phyloP scores from a whole-genome alignment of 2,113 vertebrate species.

The Eublepharis macularius region DNA sequence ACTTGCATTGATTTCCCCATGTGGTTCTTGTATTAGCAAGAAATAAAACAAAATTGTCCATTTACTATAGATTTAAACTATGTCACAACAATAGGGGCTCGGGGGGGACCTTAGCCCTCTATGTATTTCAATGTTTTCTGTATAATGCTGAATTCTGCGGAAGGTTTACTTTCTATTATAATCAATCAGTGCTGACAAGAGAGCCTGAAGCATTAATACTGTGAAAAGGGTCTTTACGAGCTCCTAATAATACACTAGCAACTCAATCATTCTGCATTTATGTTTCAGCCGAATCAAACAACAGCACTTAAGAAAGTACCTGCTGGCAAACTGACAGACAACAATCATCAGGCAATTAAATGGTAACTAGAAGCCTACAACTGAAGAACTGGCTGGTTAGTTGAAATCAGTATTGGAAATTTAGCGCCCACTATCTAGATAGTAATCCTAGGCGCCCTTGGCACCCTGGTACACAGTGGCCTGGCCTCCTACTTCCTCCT shows the following conservation, averaged over 20 bases:
- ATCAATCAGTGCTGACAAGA: constrained; percentile 68
- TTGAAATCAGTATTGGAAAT: neutral
- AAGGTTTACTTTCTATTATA: constrained; percentile 63
- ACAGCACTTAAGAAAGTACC: constrained; percentile 72
- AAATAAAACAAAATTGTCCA: constrained; percentile 23
- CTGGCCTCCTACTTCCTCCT: neutral
- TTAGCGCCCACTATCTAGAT: neutral
- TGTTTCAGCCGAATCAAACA: constrained; percentile 67
- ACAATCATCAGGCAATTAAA: constrained; percentile 70
- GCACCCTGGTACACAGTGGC: neutral
- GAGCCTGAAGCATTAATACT: constrained; percentile 66
- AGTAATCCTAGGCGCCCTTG: neutral
- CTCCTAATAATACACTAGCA: constrained; percentile 69
- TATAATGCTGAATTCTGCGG: constrained; percentile 48
- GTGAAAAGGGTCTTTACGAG: constrained; percentile 53
- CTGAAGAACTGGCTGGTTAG: neutral
- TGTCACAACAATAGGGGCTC: constrained; percentile 34
- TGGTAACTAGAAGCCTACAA: constrained; percentile 41
- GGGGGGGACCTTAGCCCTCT: neutral
- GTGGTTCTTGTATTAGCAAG: constrained; percentile 37
- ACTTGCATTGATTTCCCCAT: constrained; percentile 27
- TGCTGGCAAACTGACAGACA: constrained; percentile 76
- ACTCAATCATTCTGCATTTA: constrained; percentile 70
- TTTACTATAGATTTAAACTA: constrained; percentile 13
- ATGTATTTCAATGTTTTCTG: constrained; percentile 35